Evolutionary conservation across 2,113 vertebrate genomes (phyloP), one percentile per base, ranked within the genome.

Genomic region (Sterna hirundo): DNA sequence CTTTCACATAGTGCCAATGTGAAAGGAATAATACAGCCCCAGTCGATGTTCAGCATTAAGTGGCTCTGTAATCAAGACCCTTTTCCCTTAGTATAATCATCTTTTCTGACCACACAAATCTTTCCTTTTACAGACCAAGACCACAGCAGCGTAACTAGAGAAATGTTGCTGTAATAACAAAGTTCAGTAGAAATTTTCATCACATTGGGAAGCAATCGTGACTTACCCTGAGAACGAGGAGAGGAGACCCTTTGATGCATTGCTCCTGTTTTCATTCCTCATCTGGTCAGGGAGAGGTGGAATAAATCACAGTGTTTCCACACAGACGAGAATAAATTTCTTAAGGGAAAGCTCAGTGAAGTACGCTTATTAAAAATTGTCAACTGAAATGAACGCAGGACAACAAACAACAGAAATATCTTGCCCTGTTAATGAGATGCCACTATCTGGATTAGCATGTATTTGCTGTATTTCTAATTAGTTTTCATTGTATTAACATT

Each of bases 401-500:
- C 78, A 94, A 87, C 71, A 97, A 94, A 93, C 52, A 94, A 68
- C 32, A 80, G 86, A 97, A 88, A 15, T 76, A 91, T 90, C 38
- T 83, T 71, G 36, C 38, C 49, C 49, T 89, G 55, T 57, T 96
- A 96, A 97, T 95, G 86, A 95, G 70, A 93, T 71, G 34, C 70
- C 27, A 12, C 68, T 95, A 75, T 95, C 86, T 62, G 94, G 69
- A 88, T 95, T 95, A 96, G 49, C 83, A 86, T 86, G 74, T 70
- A 66, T 96, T 96, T 95, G 69, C 72, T 96, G 58, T 92, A 95
- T 97, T 97, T 95, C 91, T 97, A 96, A 90, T 86, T 92, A 95
- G 93, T 86, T 97, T 96, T 97, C 84, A 91, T 86, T 88, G 84
- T 94, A 96, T 94, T 96, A 96, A 83, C 79, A 95, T 86, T 72